Base-by-base conservation (phyloP, 2,797 vertebrate species). In the Crocidura indochinensis region DNA sequence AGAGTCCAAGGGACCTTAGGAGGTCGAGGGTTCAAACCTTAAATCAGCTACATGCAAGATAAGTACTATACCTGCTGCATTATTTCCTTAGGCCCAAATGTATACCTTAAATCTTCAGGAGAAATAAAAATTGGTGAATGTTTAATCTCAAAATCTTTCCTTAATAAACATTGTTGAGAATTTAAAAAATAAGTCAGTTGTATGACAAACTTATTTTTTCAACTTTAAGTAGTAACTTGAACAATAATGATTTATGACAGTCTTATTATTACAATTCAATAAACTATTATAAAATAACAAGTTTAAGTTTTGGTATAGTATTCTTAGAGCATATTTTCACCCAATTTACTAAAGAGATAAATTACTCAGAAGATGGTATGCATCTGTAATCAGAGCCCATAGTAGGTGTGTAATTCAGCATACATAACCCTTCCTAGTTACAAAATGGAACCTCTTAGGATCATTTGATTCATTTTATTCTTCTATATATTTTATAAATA, bases 151-250 rank as follows among this genome's bases (percentile, higher is more conserved):
- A 74, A 44, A 87, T 2, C 83, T 88, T 88, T 10, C 14, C 84
- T 65, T 71, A 46, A 85, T 19, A 83, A 79, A 38, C 10, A 76
- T 56, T 84, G 26, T 26, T 92, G 81, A 79, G 6, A 90, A 75
- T 82, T 53, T 38, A 78, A 71, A 91, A 1, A 26, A 3, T 10
- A 64, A 64, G 6, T 62, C 65, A 79, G 87, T 53, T 89, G 87
- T n/a, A 74, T 20, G 26, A 20, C 5, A 38, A 38, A 38, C 38
- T n/a, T n/a, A n/a, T 24, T 56, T 53, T 88, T 26, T 76, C 26
- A 31, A 73, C 53, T 2, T 74, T 84, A 12, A 88, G 73, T 27
- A 73, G 31, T 87, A 84, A 79, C 14, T n/a, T 69, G 14, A 79
- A 71, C 64, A 81, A 64, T 47, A 80, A 3, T 91, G 12, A 19